Evolutionary conservation across 1,140 invertebrate genomes (phyloP), one percentile per base, ranked within the genome.

Genomic region (Polypedilum pembai): DNA sequence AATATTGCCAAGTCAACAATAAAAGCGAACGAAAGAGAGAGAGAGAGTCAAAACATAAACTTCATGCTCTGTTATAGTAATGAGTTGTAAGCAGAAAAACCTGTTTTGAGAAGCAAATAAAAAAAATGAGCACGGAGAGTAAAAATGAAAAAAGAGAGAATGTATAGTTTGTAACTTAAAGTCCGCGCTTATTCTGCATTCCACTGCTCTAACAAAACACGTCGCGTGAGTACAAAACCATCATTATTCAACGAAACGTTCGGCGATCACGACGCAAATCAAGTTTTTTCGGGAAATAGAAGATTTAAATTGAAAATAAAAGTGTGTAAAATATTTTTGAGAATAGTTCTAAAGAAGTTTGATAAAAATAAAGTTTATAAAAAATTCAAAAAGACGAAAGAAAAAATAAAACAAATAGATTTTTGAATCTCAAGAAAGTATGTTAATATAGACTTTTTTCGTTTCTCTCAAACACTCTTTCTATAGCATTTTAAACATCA

Each of bases 1-100:
- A 56, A n/a, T n/a, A 56, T 56, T 56, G 45, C 45, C 45, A 56
- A 56, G 45, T 56, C 45, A 56, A 56, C 45, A 56, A 56, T 12
- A 56, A 56, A 2, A 12, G 15, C 12, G 12, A 56, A 56, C 12
- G 10, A 12, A 12, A 56, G 45, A 56, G 45, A 56, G 12, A n/a
- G 45, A 56, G 12, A 56, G 24, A 33, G 24, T 56, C 45, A 56
- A 56, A 56, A 33, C 24, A 33, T 33, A 33, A 33, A 33, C 12
- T 56, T 15, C 45, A 56, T 56, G 45, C 24, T 33, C 24, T 33
- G 24, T 33, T 3, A 5, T 33, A 33, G 24, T 33, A 33, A 33
- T 33, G 24, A 33, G 24, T 33, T 33, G 24, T 33, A 33, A 33
- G 45, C 45, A 56, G 45, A 56, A 33, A 33, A 56, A 56, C 45